Conservation (phyloP, 1,140 invertebrate genomes). For the Eueides isabella region DNA sequence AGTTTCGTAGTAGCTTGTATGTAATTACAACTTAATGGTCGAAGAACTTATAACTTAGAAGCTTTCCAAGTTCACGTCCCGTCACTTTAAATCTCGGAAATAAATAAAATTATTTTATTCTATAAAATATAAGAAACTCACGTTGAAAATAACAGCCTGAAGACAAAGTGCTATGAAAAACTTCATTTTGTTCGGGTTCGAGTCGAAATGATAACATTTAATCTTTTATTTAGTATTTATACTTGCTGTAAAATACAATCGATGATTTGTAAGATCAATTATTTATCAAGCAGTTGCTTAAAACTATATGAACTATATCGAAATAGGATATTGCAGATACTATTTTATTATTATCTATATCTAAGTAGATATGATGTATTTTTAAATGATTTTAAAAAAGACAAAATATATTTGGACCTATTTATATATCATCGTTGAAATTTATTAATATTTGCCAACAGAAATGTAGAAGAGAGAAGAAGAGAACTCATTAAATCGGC, state of each 20-base stretch:
- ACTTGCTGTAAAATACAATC: constrained; percentile 29
- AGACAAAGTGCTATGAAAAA: constrained; percentile 16
- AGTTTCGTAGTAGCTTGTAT: too few relatives aligned
- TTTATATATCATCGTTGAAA: too few relatives aligned
- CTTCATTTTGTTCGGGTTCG: constrained; percentile 33
- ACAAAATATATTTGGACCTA: too few relatives aligned
- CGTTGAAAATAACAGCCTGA: constrained; percentile 25
- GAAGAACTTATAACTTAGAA: too few relatives aligned
- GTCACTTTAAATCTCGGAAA: too few relatives aligned
- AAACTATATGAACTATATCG: neutral
- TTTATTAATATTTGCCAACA: too few relatives aligned
- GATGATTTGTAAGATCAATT: constrained; percentile 12
- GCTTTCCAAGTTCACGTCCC: too few relatives aligned
- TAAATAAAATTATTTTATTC: too few relatives aligned
- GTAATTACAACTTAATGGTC: too few relatives aligned
- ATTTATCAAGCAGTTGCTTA: constrained; percentile 5
- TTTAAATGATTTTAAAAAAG: neutral
- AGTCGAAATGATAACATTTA: constrained; percentile 29
- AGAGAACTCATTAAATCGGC: too few relatives aligned
- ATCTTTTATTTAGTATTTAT: constrained; percentile 24
- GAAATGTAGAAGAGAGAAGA: too few relatives aligned
- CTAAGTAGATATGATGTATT: neutral
- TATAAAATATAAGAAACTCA: constrained; percentile 22
- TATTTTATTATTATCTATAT: neutral
- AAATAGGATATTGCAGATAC: neutral